These are phyloP conservation scores for Enteromius anoplus DNA, from an alignment of 2,797 vertebrate species.

Conservation along the genomic window DNA sequence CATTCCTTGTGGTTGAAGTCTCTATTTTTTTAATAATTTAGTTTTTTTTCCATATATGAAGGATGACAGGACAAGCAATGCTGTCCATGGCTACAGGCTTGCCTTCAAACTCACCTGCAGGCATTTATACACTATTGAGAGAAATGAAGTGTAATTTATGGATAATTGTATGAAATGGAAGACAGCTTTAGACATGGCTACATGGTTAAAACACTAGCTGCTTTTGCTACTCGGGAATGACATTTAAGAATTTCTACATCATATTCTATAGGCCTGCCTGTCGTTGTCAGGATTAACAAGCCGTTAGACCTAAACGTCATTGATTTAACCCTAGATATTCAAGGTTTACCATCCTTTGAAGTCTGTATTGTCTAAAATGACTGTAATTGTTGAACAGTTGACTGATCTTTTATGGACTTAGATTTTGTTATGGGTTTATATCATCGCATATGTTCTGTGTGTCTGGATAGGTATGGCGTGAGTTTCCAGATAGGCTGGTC, in stretches of 20 bases:
- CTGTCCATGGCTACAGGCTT: conserved; percentile 68
- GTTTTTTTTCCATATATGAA: conserved; percentile 68
- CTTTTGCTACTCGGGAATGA: conserved; percentile 34
- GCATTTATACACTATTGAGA: conserved; percentile 76
- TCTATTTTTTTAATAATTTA: conserved; percentile 56
- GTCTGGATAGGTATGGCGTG: conserved; percentile 90
- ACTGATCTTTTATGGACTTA: conserved; percentile 13
- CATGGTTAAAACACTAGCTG: conserved; percentile 53
- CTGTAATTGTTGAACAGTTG: background rate
- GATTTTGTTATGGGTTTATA: background rate
- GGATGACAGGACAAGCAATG: conserved; percentile 70
- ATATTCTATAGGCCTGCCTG: conserved; percentile 29
- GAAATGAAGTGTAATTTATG: conserved; percentile 77
- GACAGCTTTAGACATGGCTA: conserved; percentile 60
- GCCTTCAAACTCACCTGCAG: conserved; percentile 74
- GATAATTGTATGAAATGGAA: conserved; percentile 76
- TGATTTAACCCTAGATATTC: conserved; percentile 15
- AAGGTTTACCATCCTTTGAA: conserved; percentile 14
- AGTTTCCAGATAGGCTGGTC: conserved; percentile 96
- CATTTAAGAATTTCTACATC: conserved; percentile 35
- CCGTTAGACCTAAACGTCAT: conserved; percentile 15
- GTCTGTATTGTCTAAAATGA: conserved; percentile 3
- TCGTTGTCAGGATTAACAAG: conserved; percentile 35
- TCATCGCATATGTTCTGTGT: conserved; percentile 16
- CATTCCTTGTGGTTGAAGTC: conserved; percentile 47